Evolutionary conservation across 2,113 vertebrate genomes (phyloP).

Genomic region (Rissa tridactyla): DNA sequence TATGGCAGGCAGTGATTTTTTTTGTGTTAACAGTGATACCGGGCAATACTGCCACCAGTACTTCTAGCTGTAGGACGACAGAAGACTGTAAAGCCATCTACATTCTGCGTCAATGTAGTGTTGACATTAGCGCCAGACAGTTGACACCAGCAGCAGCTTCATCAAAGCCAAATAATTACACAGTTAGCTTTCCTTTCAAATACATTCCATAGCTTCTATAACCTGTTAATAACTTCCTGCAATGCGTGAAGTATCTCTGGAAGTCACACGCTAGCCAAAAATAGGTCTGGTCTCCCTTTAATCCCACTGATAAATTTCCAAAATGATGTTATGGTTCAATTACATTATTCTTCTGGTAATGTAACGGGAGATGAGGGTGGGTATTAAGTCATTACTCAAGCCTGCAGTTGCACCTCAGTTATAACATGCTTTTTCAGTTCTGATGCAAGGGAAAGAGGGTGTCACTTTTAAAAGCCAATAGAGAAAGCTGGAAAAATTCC

Average conservation of each 20-base stretch:
- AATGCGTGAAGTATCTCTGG: not conserved
- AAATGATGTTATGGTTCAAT: not conserved
- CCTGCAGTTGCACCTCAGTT: not conserved
- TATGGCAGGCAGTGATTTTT: not conserved
- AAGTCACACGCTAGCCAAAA: not conserved
- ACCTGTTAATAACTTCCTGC: not conserved
- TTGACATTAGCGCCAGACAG: not conserved
- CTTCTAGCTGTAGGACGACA: not conserved
- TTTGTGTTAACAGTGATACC: not conserved
- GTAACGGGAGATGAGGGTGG: not conserved
- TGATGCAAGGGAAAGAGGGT: not conserved
- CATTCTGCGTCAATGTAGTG: not conserved
- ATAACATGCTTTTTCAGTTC: not conserved
- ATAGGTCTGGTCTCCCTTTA: not conserved
- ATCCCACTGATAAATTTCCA: not conserved
- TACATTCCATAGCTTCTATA: not conserved
- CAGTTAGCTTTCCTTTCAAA: not conserved
- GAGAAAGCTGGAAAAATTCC: not conserved
- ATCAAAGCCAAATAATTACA: conserved; percentile 23
- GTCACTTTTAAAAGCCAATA: not conserved
- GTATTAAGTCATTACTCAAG: not conserved
- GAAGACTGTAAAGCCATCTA: not conserved
- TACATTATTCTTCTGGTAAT: not conserved
- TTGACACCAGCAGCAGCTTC: not conserved
- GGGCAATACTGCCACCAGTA: not conserved